phyloP scores from a whole-genome alignment of 2,113 vertebrate species.

The Axis porcinus region DNA sequence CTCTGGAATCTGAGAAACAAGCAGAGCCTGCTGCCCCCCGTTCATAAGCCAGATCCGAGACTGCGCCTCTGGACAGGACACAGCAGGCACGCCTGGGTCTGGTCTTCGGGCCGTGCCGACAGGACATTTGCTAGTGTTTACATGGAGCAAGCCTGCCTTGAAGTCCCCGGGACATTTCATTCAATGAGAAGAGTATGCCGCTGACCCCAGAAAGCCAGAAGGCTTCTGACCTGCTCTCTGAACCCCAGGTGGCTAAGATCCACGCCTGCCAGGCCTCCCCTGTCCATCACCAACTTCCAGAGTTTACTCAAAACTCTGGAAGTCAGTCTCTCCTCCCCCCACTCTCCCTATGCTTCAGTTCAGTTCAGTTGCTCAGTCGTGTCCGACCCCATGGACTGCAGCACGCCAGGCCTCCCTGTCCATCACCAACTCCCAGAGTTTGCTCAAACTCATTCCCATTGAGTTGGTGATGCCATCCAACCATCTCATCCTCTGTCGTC shows the following conservation, averaged over 20 bases:
- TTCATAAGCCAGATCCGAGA: neutral
- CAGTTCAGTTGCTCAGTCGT: neutral
- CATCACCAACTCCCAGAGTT: neutral
- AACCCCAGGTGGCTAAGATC: neutral
- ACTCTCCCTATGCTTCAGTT: neutral
- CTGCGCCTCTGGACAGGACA: neutral
- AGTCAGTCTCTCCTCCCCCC: rapidly evolving
- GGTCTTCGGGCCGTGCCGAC: neutral
- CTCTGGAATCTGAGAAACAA: neutral
- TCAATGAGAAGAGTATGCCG: neutral
- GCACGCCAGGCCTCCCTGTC: neutral
- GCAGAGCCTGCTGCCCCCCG: neutral
- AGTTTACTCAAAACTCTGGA: too few relatives aligned
- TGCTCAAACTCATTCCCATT: neutral
- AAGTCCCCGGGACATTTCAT: neutral
- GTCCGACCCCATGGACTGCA: neutral
- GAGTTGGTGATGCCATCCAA: neutral
- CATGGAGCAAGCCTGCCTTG: neutral
- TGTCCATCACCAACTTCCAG: too few relatives aligned
- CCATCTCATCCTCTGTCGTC: neutral
- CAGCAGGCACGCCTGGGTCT: neutral
- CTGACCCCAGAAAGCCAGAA: neutral
- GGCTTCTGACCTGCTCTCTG: neutral
- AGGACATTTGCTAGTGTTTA: neutral
- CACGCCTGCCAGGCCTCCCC: rapidly evolving